These are phyloP conservation scores for Meganola albula DNA, from an alignment of 2,888 invertebrate species.

Conservation along the genomic window DNA sequence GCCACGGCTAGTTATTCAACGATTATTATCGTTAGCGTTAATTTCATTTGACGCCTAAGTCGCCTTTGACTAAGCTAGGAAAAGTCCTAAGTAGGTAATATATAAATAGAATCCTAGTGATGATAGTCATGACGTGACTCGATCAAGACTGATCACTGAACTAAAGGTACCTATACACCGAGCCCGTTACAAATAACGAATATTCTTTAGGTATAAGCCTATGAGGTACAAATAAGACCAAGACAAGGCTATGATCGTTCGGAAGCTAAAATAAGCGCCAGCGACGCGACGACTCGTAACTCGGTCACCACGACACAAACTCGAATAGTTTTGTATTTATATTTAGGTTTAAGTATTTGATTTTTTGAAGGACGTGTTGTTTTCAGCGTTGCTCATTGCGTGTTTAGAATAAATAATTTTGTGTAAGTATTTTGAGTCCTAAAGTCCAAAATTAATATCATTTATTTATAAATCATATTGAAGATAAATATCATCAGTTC, in stretches of 20 bases:
- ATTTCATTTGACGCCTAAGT: too few species aligned
- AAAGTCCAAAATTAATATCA: conserved; percentile 25
- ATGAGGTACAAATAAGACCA: conserved; percentile 28
- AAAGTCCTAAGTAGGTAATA: too few species aligned
- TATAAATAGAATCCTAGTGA: too few species aligned
- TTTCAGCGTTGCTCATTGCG: conserved; percentile 44
- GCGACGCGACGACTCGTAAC: conserved; percentile 16
- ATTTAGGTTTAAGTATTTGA: conserved; percentile 34
- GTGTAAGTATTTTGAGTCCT: conserved; percentile 20
- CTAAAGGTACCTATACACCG: too few species aligned
- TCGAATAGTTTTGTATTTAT: conserved; percentile 59
- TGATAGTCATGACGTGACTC: too few species aligned
- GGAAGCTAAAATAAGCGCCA: conserved; percentile 16
- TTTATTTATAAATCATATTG: too few species aligned
- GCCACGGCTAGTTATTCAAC: conserved; percentile 5
- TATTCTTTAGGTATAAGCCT: conserved; percentile 15
- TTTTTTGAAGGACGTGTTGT: conserved; percentile 35
- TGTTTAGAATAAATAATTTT: conserved; percentile 21
- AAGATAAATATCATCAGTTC: too few species aligned
- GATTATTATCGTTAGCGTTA: too few species aligned
- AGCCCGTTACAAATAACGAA: too few species aligned
- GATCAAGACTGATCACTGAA: too few species aligned
- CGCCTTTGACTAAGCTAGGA: too few species aligned
- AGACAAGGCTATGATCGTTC: conserved; percentile 12
- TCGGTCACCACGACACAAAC: conserved; percentile 46